Base-by-base conservation (phyloP, 1,140 invertebrate species). In the Periplaneta americana region DNA sequence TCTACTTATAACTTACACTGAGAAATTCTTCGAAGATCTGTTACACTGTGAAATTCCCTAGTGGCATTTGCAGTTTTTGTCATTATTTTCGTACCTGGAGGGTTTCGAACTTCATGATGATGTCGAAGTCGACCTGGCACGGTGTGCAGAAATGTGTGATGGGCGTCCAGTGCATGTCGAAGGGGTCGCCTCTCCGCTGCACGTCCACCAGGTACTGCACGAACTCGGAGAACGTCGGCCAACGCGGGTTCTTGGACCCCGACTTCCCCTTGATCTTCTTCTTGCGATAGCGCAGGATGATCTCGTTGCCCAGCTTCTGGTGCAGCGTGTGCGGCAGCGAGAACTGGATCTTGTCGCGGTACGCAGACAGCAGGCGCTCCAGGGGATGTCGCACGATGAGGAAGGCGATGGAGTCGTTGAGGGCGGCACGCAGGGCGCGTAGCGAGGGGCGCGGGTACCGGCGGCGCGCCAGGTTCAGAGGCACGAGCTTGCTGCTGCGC, bases 91-190 rank as follows among this genome's bases (percentile, higher is more conserved):
- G 89, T 85, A 91, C 91, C 82, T 93, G 90, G 36, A 98, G 88
- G 10, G 96, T 97, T 88, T 98, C 96, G 86, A 96, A 97, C 88
- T 97, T 97, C 34, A 95, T 93, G 78, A 98, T 94, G 74, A 97
- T 91, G 86, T 97, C 94, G 85, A 97, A 98, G 84, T 95, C 89
- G 57, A 98, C 94, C 88, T 95, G 92, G 88, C 97, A 98, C 0
- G 96, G 97, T 33, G 96, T 96, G 85, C 97, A 98, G 85, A 98
- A 96, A 84, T 93, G 91, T 13, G 93, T 93, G 82, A 96, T 94
- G 0, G 96, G 95, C 34, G 94, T 94, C 95, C 97, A 98, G 86
- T 98, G 97, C 93, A 98, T 97, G 86, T 98, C 97, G 34, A 96
- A 89, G 13, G 91, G 89, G 57, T 92, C 88, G 15, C 91, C 91